These are phyloP conservation scores for Drosophila borborema DNA, from an alignment of 2,888 invertebrate species.

Conservation along the genomic window DNA sequence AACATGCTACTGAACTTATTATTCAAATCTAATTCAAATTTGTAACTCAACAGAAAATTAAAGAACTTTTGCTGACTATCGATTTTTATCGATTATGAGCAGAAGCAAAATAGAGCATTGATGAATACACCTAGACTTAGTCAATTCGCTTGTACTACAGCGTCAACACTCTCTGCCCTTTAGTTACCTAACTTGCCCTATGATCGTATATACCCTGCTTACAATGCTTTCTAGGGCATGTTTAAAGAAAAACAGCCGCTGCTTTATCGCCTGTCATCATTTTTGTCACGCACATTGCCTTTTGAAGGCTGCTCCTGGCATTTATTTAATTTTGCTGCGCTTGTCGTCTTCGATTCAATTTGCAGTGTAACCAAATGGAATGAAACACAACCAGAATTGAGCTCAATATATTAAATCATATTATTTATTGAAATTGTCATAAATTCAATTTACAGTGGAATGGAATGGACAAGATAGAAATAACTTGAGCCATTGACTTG, in stretches of 20 bases:
- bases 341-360: constrained; percentile 51
- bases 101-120: neutral
- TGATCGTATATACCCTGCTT: neutral
- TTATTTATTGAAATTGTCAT: neutral
- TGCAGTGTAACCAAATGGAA: constrained; percentile 48
- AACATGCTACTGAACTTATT: neutral
- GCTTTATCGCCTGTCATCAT: constrained; percentile 68
- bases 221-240: neutral
- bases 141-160: neutral
- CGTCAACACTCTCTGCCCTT: neutral
- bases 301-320: constrained; percentile 61
- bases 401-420: neutral
- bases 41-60: too few relatives aligned
- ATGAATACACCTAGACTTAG: neutral
- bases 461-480: neutral
- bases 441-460: neutral
- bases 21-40: too few relatives aligned
- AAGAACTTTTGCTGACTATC: too few relatives aligned
- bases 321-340: constrained; percentile 7
- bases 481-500: constrained; percentile 10
- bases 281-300: constrained; percentile 76
- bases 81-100: neutral
- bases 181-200: neutral
- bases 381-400: constrained; percentile 25
- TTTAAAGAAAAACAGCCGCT: constrained; percentile 33